Evolutionary conservation across 2,113 vertebrate species (phyloP).

Genomic region (Dicaeum eximium): DNA sequence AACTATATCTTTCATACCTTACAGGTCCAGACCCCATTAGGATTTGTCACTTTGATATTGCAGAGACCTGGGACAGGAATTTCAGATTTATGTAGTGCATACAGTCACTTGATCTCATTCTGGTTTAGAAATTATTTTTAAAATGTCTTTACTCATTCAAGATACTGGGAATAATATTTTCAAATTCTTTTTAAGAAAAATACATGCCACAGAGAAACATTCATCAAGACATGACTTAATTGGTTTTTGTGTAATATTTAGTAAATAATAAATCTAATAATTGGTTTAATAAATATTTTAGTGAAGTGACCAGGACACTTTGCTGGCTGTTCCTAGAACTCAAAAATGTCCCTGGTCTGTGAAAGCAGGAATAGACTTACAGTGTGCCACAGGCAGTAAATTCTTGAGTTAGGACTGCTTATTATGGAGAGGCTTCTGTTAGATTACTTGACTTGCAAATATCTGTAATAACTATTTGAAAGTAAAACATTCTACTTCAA

Average conservation of each 20-base stretch:
- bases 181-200: not conserved
- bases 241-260: not conserved
- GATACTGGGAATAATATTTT: not conserved
- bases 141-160: not conserved
- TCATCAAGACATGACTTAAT: not conserved
- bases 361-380: not conserved
- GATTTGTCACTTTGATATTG: not conserved
- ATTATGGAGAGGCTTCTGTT: not conserved
- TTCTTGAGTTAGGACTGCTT: not conserved
- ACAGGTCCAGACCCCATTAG: not conserved
- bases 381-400: not conserved
- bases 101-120: not conserved
- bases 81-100: not conserved
- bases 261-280: too few relatives aligned
- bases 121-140: not conserved
- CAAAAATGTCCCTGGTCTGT: not conserved
- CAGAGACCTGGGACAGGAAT: not conserved
- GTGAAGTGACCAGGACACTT: not conserved
- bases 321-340: not conserved
- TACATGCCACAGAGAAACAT: not conserved
- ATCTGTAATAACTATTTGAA: not conserved
- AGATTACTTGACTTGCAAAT: not conserved
- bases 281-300: not conserved
- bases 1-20: not conserved
- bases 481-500: not conserved